phyloP scores from a whole-genome alignment of 2,797 vertebrate genomes.

The Sebastes ruberrimus region DNA sequence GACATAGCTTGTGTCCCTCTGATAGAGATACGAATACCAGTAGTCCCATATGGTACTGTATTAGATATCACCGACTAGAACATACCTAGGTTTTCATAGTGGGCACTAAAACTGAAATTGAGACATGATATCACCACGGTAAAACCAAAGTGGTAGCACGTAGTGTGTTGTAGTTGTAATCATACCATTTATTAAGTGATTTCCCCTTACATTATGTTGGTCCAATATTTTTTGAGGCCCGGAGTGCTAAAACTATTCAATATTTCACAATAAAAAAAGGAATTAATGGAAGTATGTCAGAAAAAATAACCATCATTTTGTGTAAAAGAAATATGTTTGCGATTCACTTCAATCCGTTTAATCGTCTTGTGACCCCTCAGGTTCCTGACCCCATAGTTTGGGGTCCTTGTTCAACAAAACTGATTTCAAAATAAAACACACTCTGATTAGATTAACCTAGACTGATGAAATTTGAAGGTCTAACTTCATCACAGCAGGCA shows the following conservation, averaged over 20 bases:
- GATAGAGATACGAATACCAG: slow-evolving; percentile 68
- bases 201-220: neutral
- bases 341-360: neutral
- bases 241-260: neutral
- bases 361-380: neutral
- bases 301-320: neutral
- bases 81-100: slow-evolving; percentile 70
- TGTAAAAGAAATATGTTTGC: neutral
- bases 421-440: neutral
- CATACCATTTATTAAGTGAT: neutral
- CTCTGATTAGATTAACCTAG: neutral
- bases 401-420: neutral
- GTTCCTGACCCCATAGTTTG: neutral
- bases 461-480: neutral
- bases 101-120: slow-evolving; percentile 46
- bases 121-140: slow-evolving; percentile 55
- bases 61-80: slow-evolving; percentile 76
- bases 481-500: neutral
- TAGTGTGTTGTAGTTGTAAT: neutral
- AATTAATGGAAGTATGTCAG: neutral
- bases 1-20: slow-evolving; percentile 31
- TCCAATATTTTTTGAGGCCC: neutral
- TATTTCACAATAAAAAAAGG: neutral
- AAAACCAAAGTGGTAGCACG: slow-evolving; percentile 17
- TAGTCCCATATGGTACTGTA: slow-evolving; percentile 38